Conservation (phyloP, 2,888 invertebrate species). For the Diabrotica balteata region DNA sequence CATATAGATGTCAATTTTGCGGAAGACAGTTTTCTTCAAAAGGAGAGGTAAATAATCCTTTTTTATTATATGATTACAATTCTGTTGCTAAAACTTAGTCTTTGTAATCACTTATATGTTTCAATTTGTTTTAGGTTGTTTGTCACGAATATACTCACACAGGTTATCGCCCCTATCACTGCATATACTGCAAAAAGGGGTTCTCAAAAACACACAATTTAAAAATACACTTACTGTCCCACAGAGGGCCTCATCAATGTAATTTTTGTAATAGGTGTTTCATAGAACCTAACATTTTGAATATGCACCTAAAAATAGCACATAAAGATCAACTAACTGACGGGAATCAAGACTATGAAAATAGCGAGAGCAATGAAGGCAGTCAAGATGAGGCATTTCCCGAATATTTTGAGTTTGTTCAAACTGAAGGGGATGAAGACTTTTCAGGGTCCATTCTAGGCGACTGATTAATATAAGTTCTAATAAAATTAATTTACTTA, state of each 20-base stretch:
- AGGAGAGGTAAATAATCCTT: constrained; percentile 57
- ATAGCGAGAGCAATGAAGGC: constrained; percentile 7
- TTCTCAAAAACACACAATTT: constrained; percentile 59
- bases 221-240: constrained; percentile 62
- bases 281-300: constrained; percentile 41
- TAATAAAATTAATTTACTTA: too few species aligned
- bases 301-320: constrained; percentile 43
- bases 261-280: constrained; percentile 41
- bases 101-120: not conserved
- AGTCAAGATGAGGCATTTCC: constrained; percentile 1
- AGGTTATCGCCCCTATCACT: constrained; percentile 58
- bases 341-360: constrained; percentile 15
- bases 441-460: not conserved
- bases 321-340: constrained; percentile 35
- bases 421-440: not conserved
- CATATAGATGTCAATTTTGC: constrained; percentile 78
- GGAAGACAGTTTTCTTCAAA: constrained; percentile 80
- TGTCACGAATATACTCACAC: constrained; percentile 58
- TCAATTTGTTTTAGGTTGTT: constrained; percentile 15
- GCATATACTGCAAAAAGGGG: constrained; percentile 59
- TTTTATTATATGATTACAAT: not conserved
- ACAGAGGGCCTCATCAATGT: constrained; percentile 54
- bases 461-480: too few species aligned
- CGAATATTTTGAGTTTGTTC: not conserved
- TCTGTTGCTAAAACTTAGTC: not conserved